Evolutionary conservation across 2,113 vertebrate genomes (phyloP).

Genomic region (Mixornis gularis): DNA sequence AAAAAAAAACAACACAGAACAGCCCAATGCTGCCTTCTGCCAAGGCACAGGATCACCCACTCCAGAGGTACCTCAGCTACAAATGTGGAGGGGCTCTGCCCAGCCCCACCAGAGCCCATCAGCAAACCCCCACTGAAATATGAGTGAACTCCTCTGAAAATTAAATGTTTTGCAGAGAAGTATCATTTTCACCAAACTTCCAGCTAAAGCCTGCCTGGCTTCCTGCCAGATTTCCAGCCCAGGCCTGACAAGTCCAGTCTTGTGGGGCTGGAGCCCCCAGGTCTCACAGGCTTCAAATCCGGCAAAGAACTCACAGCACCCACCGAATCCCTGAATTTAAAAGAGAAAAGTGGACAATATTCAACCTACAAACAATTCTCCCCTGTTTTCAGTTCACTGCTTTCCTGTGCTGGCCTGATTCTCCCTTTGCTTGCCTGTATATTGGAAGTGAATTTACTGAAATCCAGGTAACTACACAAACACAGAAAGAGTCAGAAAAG

Average conservation of each 20-base stretch:
- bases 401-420: not conserved
- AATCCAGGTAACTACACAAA: not conserved
- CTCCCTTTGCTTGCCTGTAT: not conserved
- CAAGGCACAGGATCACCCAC: not conserved
- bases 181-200: not conserved
- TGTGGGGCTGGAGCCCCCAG: not conserved
- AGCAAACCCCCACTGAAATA: not conserved
- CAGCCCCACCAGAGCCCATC: not conserved
- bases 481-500: not conserved
- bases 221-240: not conserved
- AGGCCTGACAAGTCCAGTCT: not conserved
- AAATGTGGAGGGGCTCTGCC: not conserved
- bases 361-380: not conserved
- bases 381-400: not conserved
- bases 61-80: not conserved
- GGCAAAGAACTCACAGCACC: not conserved
- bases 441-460: not conserved
- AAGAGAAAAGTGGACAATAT: not conserved
- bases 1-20: not conserved
- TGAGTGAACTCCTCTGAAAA: not conserved
- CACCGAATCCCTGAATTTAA: not conserved
- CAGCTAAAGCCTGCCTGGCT: not conserved
- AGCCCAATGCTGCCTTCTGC: not conserved
- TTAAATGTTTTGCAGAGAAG: not conserved
- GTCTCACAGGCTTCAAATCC: not conserved